Evolutionary conservation across 2,113 vertebrate species (phyloP).

Genomic region (Festucalex cinctus): DNA sequence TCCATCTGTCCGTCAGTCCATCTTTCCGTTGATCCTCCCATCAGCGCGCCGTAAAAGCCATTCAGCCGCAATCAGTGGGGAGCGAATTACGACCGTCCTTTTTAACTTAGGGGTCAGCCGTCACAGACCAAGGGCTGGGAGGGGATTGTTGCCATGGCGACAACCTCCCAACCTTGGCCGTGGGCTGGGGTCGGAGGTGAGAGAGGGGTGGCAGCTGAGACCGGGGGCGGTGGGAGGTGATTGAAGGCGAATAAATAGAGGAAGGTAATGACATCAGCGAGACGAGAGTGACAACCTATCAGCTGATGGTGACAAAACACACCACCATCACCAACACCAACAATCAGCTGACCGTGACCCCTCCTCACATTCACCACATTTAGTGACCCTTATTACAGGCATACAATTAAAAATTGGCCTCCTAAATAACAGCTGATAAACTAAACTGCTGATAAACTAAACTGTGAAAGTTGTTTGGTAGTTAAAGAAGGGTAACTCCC

Average conservation of each 20-base stretch:
- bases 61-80: slow-evolving; percentile 48
- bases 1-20: slow-evolving; percentile 33
- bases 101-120: slow-evolving; percentile 60
- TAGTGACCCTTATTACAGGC: neutral
- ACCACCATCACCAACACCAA: neutral
- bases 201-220: slow-evolving; percentile 58
- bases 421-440: too few relatives aligned
- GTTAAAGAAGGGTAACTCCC: too few relatives aligned
- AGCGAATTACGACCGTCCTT: slow-evolving; percentile 52
- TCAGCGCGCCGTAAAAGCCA: slow-evolving; percentile 35
- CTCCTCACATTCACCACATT: slow-evolving; percentile 9
- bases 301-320: slow-evolving; percentile 31
- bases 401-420: too few relatives aligned
- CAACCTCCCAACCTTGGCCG: slow-evolving; percentile 72
- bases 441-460: too few relatives aligned
- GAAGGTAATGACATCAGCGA: slow-evolving; percentile 51
- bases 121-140: slow-evolving; percentile 23
- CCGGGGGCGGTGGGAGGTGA: slow-evolving; percentile 22
- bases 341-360: slow-evolving; percentile 15
- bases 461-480: too few relatives aligned
- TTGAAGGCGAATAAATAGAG: slow-evolving; percentile 17
- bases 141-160: slow-evolving; percentile 38
- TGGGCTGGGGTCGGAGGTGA: slow-evolving; percentile 67
- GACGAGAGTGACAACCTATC: slow-evolving; percentile 48
- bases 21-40: slow-evolving; percentile 25